Evolutionary conservation across 2,113 vertebrate species (phyloP), one percentile per base, ranked within the genome.

Genomic region (Microcebus lehilahytsara): DNA sequence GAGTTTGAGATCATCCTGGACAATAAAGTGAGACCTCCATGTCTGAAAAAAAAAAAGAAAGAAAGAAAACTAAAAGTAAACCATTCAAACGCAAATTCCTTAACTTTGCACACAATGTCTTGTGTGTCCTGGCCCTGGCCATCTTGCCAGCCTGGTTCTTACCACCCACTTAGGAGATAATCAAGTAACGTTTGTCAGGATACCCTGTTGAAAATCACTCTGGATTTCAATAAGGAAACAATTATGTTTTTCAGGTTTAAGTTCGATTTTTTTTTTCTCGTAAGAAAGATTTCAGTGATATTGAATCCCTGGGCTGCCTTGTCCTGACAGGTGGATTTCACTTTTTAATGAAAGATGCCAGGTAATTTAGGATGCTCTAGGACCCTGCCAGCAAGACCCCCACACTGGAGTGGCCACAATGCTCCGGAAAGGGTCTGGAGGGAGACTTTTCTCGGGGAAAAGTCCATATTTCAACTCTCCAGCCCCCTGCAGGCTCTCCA

Each of bases 231-330:
- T 85, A 64, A 62, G 53, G 60, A 85, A 91, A n/a, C 12, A 88
- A 34, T 60, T 79, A 51, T 0, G 2, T 81, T 84, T 95, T 95
- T 91, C 81, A 60, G 64, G 17, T 72, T 71, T 66, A 84, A 85
- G 40, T 89, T 49, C 75, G 51, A 86, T 42, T 80, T 62, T 30
- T 91, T 37, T 85, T 94, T 89, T 89, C 78, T 95, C 56, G 81
- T 74, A 66, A 91, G 8, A 46, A 88, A 74, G 85, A 92, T 85
- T 77, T 66, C 78, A 32, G 1, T 23, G 71, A 53, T 64, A n/a
- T 9, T 58, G 67, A 78, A 30, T 93, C 64, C 80, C 83, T 20
- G 3, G 56, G 16, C 40, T 46, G 30, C 77, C 34, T 91, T 34
- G 19, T 78, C 56, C 62, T 69, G 69, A 8, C 23, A 37, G 32